Percentiles rank a stretch among this genome's conserved stretches.
Evolutionary conservation across 2,888 invertebrate genomes (phyloP).

Genomic region (Omphaloscelis lunosa): DNA sequence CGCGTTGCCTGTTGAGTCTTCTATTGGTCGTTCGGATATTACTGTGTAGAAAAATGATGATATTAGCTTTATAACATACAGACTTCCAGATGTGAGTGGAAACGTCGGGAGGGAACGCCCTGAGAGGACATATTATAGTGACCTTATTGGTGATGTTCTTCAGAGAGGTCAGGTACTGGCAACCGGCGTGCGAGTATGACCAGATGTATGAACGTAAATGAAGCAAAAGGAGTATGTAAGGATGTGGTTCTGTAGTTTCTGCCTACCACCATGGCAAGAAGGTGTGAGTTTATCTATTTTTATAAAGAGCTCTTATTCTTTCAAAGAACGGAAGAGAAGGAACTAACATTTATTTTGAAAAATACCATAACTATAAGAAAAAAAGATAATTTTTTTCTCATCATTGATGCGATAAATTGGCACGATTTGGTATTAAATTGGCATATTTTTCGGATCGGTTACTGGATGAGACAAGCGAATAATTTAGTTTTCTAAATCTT

Average conservation of each 20-base stretch:
- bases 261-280: too few relatives aligned
- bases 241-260: too few relatives aligned
- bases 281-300: too few relatives aligned
- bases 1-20: slow-evolving; percentile 77
- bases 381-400: background rate
- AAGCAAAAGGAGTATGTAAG: too few relatives aligned
- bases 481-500: background rate
- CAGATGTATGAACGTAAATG: too few relatives aligned
- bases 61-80: background rate
- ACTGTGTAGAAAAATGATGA: slow-evolving; percentile 81
- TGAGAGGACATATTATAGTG: too few relatives aligned
- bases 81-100: too few relatives aligned
- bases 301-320: background rate
- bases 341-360: background rate
- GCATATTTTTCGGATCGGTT: background rate
- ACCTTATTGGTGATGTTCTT: too few relatives aligned
- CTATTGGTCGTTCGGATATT: slow-evolving; percentile 84
- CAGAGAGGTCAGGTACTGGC: too few relatives aligned
- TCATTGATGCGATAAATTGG: background rate
- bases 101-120: too few relatives aligned
- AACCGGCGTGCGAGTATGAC: too few relatives aligned
- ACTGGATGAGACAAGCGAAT: background rate
- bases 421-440: too few relatives aligned
- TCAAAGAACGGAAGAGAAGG: background rate
- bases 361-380: background rate